Base-by-base conservation (phyloP, 2,113 vertebrate species). In the Aythya baeri region DNA sequence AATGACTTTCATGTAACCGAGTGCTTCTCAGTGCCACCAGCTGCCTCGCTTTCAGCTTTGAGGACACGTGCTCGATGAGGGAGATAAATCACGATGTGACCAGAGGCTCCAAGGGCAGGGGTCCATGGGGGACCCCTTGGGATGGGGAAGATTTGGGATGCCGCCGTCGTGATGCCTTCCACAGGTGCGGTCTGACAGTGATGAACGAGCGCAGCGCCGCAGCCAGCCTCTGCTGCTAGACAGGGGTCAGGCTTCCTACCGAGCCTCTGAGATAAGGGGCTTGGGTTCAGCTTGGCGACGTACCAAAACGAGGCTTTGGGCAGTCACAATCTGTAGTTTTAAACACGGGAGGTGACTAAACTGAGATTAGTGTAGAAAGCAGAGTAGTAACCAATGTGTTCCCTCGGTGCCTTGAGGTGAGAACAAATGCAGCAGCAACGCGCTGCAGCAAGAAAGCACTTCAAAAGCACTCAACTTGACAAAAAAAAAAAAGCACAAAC, bases 201-300 rank as follows among this genome's bases (percentile, higher is more conserved):
- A 95, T 16, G 84, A 59, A 96, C 84, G 91, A 59, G 86, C 52
- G 4, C 50, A 36, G 75, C 55, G 80, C 68, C 11, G 32, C 66
- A 36, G 50, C 1, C 52, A 9, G 0, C 26, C 14, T 0, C 86
- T 25, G 44, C 0, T 3, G 62, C 3, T 0, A 25, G 76, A 43
- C 74, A 3, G 83, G 76, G 74, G 65, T 91, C 91, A n/a, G 59
- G 52, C 88, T 94, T 94, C 95, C 57, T 58, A 67, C 21, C 12
- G 16, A 67, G 59, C 10, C 65, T 59, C 72, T 52, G 29, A 84
- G 96, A 94, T 72, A 89, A 92, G 50, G 16, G 12, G 6, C 76
- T 71, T 0, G 0, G 50, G 17, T 63, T 93, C 20, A 77, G 36
- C 57, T 59, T 25, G 5, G 41, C 21, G 6, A 1, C 46, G 43